Percentiles rank a stretch among this genome's conserved stretches.
Conservation (phyloP, 2,797 vertebrate species). For the Crenuchus spilurus region DNA sequence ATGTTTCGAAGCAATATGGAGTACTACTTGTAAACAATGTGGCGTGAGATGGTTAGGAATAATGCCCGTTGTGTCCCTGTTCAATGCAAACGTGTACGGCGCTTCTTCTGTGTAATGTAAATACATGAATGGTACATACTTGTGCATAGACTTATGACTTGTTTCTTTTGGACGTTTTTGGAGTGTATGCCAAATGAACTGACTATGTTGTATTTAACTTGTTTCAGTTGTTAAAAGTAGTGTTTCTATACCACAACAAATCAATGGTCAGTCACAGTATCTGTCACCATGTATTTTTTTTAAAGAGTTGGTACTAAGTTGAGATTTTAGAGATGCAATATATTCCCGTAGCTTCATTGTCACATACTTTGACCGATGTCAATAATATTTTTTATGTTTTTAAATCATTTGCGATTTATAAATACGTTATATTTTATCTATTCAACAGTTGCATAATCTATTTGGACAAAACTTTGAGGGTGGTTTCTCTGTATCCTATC, state of each 20-base stretch:
- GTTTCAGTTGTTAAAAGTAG: conserved; percentile 32
- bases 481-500: conserved; percentile 19
- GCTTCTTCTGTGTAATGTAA: conserved; percentile 81
- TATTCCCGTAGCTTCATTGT: conserved; percentile 53
- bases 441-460: conserved; percentile 44
- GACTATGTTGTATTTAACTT: conserved; percentile 35
- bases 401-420: conserved; percentile 43
- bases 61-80: conserved; percentile 79
- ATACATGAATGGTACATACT: conserved; percentile 78
- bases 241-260: conserved; percentile 48
- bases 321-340: conserved; percentile 63
- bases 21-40: conserved; percentile 80
- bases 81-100: conserved; percentile 75
- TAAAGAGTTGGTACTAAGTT: conserved; percentile 34
- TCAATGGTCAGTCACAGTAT: conserved; percentile 31
- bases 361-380: conserved; percentile 47
- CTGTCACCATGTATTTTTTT: conserved; percentile 47
- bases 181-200: conserved; percentile 70
- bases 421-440: conserved; percentile 49
- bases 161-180: conserved; percentile 62
- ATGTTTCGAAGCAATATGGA: conserved; percentile 90
- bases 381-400: conserved; percentile 55
- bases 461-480: conserved; percentile 30
- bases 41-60: conserved; percentile 79
- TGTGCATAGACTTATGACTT: conserved; percentile 76